Base-by-base conservation (phyloP, 2,888 invertebrate genomes). In the Elysia crispata region DNA sequence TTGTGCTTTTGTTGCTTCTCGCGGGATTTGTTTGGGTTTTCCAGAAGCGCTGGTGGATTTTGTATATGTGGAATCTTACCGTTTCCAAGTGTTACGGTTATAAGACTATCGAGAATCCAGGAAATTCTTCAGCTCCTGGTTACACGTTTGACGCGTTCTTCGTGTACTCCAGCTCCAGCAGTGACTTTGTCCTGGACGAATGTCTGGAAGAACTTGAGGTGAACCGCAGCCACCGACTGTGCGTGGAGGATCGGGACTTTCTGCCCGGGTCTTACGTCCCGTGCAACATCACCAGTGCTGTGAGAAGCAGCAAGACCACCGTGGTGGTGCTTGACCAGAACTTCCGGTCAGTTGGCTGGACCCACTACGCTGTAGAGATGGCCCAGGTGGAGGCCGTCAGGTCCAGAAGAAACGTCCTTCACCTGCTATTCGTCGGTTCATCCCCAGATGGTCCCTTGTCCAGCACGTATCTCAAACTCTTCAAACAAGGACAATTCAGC, bases 291-390 rank as follows among this genome's bases (percentile, higher is more conserved):
- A 70, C 75, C 28, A 74, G 41, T 70, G 64, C 75, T 41, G 69
- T 81, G 41, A 67, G 54, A 13, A 15, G 62, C 33, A 78, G 77
- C 33, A 64, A 70, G n/a, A 23, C 41, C 57, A 81, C 81, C 23
- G 41, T 81, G 33, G 62, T 77, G 23, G 33, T 81, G 20, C 30
- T 81, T 41, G 66, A 69, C 3, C 78, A 62, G 15, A 62, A 54
- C 33, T 74, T 78, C 75, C 77, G 78, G 78, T 41, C 64, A 1
- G 60, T 31, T 15, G 78, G 78, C 25, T 81, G 78, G 78, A 49
- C 67, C 20, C 41, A 76, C 30, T 81, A 81, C 69, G 78, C 70
- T 13, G 60, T 81, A 20, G 78, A 81, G 76, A 81, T 81, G 78
- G 81, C 81, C 20, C 69, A 62, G 1, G 64, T 81, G 75, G 81